phyloP scores from a whole-genome alignment of 1,140 invertebrate species.

The Caerostris darwini region DNA sequence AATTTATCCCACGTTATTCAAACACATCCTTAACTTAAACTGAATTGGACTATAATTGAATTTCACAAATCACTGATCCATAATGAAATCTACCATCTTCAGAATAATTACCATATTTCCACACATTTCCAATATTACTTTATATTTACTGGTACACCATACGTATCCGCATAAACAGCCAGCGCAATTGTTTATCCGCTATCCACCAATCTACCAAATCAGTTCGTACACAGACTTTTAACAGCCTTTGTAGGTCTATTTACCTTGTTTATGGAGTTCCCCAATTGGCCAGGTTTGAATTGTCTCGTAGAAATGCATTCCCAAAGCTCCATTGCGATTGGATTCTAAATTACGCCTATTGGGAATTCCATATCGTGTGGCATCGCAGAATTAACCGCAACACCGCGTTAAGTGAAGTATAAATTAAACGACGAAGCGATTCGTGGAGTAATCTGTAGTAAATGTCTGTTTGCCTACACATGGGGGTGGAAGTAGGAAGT shows the following conservation, averaged over 20 bases:
- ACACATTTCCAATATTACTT: background rate
- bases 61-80: background rate
- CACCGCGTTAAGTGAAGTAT: conserved; percentile 46
- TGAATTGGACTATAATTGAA: background rate
- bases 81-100: background rate
- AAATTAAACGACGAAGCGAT: conserved; percentile 49
- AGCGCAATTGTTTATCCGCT: background rate
- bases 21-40: no score
- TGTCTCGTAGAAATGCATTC: conserved; percentile 6
- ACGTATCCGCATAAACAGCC: background rate
- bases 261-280: conserved; percentile 23
- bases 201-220: background rate
- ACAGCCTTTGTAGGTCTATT: background rate
- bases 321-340: conserved; percentile 22
- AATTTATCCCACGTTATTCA: no score
- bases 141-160: background rate
- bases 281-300: conserved; percentile 11
- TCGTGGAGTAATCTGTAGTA: conserved; percentile 3
- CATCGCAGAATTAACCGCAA: conserved; percentile 12
- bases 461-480: conserved; percentile 30
- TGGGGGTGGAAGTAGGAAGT: background rate
- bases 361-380: conserved; percentile 44
- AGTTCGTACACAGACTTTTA: background rate
- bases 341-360: conserved; percentile 50
- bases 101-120: background rate